A percentile compares a stretch with the other conserved stretches of the same genome.
phyloP scores from a whole-genome alignment of 2,888 invertebrate species.

The Calameuta idolon region DNA sequence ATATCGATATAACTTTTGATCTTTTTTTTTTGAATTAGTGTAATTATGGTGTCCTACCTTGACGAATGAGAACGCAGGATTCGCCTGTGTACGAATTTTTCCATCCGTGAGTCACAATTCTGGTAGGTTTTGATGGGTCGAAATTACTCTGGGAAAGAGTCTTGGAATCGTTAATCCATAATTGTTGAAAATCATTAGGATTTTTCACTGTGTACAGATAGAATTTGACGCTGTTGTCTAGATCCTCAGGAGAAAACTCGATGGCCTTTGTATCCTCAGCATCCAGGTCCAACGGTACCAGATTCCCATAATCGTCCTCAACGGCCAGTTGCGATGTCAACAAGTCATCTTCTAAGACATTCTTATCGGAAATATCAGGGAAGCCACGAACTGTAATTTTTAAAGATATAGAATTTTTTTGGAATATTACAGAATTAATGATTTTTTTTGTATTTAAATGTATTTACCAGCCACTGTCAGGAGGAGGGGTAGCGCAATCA shows the following conservation, averaged over 20 bases:
- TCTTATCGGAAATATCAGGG: not conserved
- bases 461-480: not conserved
- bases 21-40: not conserved
- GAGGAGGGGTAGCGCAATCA: not conserved
- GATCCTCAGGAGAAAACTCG: constrained; percentile 9
- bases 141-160: constrained; percentile 42
- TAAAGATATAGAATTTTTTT: not conserved
- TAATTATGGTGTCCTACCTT: constrained; percentile 42
- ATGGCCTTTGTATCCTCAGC: constrained; percentile 10
- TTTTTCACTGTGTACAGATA: constrained; percentile 43
- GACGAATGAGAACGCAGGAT: constrained; percentile 42
- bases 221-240: constrained; percentile 40
- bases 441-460: not conserved
- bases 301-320: constrained; percentile 35
- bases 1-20: not conserved
- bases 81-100: constrained; percentile 30
- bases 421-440: no score
- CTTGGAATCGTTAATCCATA: constrained; percentile 38
- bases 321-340: not conserved
- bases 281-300: constrained; percentile 30
- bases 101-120: constrained; percentile 56
- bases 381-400: no score
- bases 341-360: accelerated
- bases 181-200: constrained; percentile 16
- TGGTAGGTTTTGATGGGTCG: constrained; percentile 44